phyloP scores from a whole-genome alignment of 37 sponge, comb jelly and placozoan species.

The Oopsacas minuta region DNA sequence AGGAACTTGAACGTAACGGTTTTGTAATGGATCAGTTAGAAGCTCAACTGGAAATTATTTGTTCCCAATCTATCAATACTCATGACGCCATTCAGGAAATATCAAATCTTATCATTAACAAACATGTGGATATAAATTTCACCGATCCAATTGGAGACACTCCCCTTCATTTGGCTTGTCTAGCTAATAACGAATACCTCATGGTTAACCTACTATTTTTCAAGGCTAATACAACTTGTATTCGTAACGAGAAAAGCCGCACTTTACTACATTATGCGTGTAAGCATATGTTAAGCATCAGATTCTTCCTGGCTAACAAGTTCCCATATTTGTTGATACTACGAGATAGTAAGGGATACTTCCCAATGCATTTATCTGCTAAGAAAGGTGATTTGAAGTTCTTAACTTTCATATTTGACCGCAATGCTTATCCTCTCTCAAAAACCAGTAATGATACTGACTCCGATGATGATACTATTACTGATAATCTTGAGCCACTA shows the following conservation, averaged over 20 bases:
- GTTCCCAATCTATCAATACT: background rate
- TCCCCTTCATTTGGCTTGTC: constrained; percentile 2
- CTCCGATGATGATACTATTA: background rate
- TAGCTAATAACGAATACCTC: background rate
- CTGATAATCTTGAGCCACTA: background rate
- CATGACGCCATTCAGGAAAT: background rate
- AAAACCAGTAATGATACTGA: background rate
- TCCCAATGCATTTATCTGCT: background rate
- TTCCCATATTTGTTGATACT: background rate
- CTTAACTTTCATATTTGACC: background rate
- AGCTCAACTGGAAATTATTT: background rate
- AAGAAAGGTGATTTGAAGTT: background rate
- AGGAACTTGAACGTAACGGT: background rate
- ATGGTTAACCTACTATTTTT: background rate
- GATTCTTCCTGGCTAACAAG: background rate
- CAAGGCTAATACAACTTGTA: constrained; percentile 4
- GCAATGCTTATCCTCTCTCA: background rate
- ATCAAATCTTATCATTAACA: background rate
- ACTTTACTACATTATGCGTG: background rate
- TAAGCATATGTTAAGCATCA: background rate
- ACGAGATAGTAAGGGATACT: background rate
- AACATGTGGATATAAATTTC: background rate
- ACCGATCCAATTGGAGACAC: constrained; percentile 8
- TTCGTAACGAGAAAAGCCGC: constrained; percentile 1
- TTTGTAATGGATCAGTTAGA: background rate